Evolutionary conservation across 1,140 invertebrate species (phyloP).

Genomic region (Pseudomyrmex sp.): DNA sequence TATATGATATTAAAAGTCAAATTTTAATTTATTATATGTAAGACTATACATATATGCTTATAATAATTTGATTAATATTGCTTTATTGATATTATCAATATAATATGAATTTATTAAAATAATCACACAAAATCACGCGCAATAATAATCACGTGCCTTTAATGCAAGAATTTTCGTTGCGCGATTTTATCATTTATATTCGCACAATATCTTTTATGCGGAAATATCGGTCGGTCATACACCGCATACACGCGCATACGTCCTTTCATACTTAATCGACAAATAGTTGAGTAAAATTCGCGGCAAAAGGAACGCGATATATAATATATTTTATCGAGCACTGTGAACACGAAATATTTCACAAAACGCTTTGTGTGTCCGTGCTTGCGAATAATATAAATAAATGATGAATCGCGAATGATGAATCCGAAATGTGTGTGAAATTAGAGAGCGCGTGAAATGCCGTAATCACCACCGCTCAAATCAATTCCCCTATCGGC

Average conservation of each 20-base stretch:
- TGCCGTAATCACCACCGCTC: slow-evolving; percentile 11
- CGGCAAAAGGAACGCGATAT: not conserved
- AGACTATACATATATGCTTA: too few species aligned
- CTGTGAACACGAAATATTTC: not conserved
- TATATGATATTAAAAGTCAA: not conserved
- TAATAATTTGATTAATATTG: too few species aligned
- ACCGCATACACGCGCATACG: too few species aligned
- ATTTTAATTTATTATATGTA: not conserved
- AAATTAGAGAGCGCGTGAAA: slow-evolving; percentile 34
- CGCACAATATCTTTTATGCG: not conserved
- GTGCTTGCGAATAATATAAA: not conserved
- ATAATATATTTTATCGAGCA: not conserved
- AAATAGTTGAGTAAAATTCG: slow-evolving; percentile 6
- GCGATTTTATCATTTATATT: slow-evolving; percentile 7
- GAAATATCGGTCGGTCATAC: not conserved
- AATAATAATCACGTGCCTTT: too few species aligned
- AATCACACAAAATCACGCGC: too few species aligned
- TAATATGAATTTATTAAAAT: not conserved
- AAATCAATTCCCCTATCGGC: slow-evolving; percentile 29
- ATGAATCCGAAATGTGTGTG: not conserved
- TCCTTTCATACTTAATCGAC: slow-evolving; percentile 12
- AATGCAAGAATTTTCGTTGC: not conserved
- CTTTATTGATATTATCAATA: not conserved
- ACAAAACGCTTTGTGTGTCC: not conserved
- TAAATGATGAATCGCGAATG: not conserved